Conservation (phyloP, 2,888 invertebrate species). For the Rotaria magnacalcarata region DNA sequence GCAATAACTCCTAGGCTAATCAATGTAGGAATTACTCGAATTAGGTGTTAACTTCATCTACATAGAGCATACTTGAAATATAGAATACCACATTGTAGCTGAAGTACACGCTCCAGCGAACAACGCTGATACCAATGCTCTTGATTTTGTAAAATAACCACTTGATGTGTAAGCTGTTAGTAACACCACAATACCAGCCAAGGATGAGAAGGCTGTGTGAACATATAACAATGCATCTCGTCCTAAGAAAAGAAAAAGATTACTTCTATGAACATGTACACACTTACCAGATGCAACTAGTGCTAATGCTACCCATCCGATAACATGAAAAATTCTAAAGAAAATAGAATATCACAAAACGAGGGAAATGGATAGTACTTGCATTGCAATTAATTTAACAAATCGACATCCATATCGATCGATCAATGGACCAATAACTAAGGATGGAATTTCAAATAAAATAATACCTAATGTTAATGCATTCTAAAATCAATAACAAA, state of each 20-base stretch:
- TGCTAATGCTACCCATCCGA: slow-evolving; percentile 28
- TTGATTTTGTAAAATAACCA: slow-evolving; percentile 28
- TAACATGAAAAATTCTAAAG: background rate
- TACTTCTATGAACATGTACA: background rate
- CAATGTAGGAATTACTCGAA: no score
- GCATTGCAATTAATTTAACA: slow-evolving; percentile 16
- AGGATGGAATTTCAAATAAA: background rate
- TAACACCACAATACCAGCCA: background rate
- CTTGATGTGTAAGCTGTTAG: background rate
- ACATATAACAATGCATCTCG: background rate
- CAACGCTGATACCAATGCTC: background rate
- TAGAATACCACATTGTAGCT: background rate
- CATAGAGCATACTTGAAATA: background rate
- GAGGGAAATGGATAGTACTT: background rate
- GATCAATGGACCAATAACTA: background rate
- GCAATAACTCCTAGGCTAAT: no score
- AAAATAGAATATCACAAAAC: background rate
- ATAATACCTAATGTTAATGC: slow-evolving; percentile 8
- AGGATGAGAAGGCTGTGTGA: background rate
- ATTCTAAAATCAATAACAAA: background rate
- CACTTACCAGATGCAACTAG: background rate
- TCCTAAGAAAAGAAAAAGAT: background rate
- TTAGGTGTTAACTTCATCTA: no score
- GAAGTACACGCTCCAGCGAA: slow-evolving; percentile 9
- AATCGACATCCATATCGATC: slow-evolving; percentile 17